Conservation (phyloP, 2,113 vertebrate species). For the Bos indicus region DNA sequence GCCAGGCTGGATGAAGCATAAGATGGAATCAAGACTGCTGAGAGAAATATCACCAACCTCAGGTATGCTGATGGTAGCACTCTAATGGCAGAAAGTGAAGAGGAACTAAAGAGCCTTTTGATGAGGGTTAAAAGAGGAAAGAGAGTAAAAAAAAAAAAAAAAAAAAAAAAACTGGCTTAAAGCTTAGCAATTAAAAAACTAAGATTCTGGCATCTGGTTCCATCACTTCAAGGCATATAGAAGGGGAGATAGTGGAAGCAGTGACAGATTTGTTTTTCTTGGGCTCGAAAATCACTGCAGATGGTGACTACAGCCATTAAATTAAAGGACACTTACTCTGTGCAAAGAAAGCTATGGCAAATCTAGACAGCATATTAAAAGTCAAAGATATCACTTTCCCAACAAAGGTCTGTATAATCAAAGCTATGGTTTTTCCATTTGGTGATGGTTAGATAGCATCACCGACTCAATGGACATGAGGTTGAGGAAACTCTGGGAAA, state of each 20-base stretch:
- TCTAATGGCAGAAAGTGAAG: background rate
- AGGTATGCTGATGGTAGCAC: background rate
- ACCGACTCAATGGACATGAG: background rate
- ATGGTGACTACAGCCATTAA: background rate
- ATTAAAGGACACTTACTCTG: background rate
- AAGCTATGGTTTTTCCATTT: background rate
- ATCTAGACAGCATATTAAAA: background rate
- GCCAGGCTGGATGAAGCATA: background rate
- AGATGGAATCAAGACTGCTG: background rate
- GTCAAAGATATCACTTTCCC: background rate
- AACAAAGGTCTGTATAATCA: background rate
- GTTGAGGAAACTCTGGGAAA: background rate
- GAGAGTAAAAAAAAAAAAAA: background rate
- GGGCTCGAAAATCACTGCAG: background rate
- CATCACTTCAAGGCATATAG: background rate
- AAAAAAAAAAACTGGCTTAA: background rate
- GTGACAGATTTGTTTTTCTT: background rate
- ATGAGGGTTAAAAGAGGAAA: background rate
- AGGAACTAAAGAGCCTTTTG: background rate
- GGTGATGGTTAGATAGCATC: background rate
- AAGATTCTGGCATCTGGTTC: background rate
- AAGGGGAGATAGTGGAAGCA: background rate
- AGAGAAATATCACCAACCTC: background rate
- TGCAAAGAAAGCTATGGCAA: background rate
- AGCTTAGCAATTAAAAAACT: background rate